Percentiles rank a stretch among this genome's conserved stretches.
phyloP scores from a whole-genome alignment of 2,113 vertebrate species.

The Platysternon megacephalum region DNA sequence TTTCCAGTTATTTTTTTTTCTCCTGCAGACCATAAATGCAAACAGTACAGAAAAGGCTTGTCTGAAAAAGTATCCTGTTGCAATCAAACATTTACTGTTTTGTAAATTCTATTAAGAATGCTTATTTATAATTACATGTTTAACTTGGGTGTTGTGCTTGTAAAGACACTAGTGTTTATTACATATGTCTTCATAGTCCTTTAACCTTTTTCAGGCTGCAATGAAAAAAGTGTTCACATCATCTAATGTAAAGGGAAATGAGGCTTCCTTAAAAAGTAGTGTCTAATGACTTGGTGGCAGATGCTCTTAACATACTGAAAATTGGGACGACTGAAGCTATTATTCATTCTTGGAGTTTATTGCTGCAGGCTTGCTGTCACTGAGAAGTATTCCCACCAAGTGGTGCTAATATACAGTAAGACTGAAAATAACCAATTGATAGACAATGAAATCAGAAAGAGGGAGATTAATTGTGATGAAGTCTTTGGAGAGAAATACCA shows the following conservation, averaged over 20 bases:
- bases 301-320: slow-evolving; percentile 13
- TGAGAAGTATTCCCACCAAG: neutral
- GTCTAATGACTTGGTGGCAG: neutral
- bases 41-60: neutral
- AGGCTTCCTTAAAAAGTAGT: slow-evolving; percentile 3
- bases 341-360: neutral
- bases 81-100: neutral
- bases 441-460: neutral
- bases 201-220: neutral
- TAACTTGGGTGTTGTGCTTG: neutral
- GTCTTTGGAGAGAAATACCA: slow-evolving; percentile 5
- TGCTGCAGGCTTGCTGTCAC: slow-evolving; percentile 14
- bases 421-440: slow-evolving; percentile 20
- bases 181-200: neutral
- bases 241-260: neutral
- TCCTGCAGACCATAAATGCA: slow-evolving; percentile 10
- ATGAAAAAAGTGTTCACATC: neutral
- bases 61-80: slow-evolving; percentile 3
- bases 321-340: neutral
- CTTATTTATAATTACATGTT: neutral
- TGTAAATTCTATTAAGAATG: slow-evolving; percentile 32
- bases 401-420: neutral
- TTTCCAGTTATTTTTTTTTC: slow-evolving; percentile 32
- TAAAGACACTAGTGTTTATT: neutral
- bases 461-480: neutral